A percentile compares a stretch with the other conserved stretches of the same genome.
Conservation (phyloP, 2,797 vertebrate genomes). For the Salmo trutta region DNA sequence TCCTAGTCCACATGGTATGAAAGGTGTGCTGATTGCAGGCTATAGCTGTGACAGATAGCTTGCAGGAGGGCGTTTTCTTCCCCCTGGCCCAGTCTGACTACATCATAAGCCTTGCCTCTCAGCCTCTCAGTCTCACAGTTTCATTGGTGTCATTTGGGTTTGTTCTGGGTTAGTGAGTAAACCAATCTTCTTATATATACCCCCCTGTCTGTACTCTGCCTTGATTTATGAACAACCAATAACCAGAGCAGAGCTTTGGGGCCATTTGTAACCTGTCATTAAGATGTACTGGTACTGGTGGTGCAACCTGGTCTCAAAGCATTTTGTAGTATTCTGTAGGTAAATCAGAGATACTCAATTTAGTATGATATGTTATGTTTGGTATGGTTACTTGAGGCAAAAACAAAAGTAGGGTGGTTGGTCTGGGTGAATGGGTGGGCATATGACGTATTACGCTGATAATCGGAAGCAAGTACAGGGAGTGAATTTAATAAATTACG, state of each 20-base stretch:
- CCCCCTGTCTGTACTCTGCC: conserved; percentile 68
- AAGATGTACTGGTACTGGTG: conserved; percentile 57
- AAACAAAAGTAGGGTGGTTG: too few species aligned
- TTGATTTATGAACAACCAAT: conserved; percentile 72
- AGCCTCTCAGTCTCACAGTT: conserved; percentile 55
- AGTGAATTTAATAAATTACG: too few species aligned
- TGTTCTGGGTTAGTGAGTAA: conserved; percentile 77
- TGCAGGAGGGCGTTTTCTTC: conserved; percentile 51
- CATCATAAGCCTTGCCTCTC: conserved; percentile 61
- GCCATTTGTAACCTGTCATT: conserved; percentile 76
- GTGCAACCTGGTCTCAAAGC: too few species aligned
- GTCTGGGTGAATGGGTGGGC: too few species aligned
- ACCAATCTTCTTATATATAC: conserved; percentile 73
- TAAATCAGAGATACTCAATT: too few species aligned
- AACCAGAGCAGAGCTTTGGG: conserved; percentile 59
- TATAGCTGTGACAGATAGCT: conserved; percentile 59
- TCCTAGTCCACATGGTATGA: conserved; percentile 43
- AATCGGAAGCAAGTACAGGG: too few species aligned
- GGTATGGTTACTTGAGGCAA: too few species aligned
- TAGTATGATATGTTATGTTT: too few species aligned
- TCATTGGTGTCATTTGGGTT: conserved; percentile 73
- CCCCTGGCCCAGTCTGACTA: conserved; percentile 22
- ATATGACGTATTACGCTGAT: too few species aligned
- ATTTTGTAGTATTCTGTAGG: too few species aligned
- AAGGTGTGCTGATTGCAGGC: conserved; percentile 49